Base-by-base conservation (phyloP, 2,113 vertebrate species). In the Entosphenus tridentatus region DNA sequence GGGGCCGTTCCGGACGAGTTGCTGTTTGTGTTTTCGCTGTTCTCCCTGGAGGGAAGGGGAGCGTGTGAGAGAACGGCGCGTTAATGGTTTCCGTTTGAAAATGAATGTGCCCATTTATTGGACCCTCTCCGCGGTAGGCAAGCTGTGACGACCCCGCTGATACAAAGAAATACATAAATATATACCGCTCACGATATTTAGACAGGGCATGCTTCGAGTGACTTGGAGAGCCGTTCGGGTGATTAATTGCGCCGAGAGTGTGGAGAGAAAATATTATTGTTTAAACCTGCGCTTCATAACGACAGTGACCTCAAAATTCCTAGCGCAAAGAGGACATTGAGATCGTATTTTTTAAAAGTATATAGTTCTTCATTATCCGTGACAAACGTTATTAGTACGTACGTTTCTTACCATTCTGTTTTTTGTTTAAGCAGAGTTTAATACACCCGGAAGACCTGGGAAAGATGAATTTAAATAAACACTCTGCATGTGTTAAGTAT, bases 1-100 rank as follows among this genome's bases (percentile, higher is more conserved):
- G 93, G 88, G 78, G 84, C 86, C 78, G 88, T 95, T 76, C 84
- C 84, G 79, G 88, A 91, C 74, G 90, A 88, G 82, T 97, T 98
- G 55, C 62, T 67, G 68, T 71, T 71, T 10, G 70, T 67, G 70
- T 71, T 71, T 78, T 98, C 92, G 75, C 85, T 98, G 84, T 96
- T 98, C 80, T 98, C 93, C 79, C 93, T 98, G 82, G 67, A 81
- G 74, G 73, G 72, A 73, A 77, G 67, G 79, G 58, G 70, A 70
- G 78, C 68, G 80, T 75, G 68, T 16, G 59, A 69, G 18, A 71
- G 17, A 56, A 57, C 18, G 11, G 72, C 73, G 56, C 75, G 57
- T 74, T 69, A 74, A 73, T 75, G 57, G 71, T 73, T 72, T 81
- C 75, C 73, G 71, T 56, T 17, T 2, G 3, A 68, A 73, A 71